Base-by-base conservation (phyloP, 2,888 invertebrate genomes). In the Perdita meconis region DNA sequence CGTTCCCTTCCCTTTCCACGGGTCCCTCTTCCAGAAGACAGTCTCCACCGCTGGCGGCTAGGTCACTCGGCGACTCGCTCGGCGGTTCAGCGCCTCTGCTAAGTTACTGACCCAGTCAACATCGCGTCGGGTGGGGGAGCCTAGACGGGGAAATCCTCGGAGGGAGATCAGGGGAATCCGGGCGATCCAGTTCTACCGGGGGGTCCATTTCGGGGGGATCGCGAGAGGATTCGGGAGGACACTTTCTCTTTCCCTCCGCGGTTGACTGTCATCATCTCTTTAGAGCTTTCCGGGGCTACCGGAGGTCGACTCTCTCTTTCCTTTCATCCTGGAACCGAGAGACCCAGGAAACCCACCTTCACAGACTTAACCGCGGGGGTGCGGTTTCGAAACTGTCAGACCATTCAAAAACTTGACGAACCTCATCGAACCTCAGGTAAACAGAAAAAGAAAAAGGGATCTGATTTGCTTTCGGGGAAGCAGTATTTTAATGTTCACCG, bases 1-100 rank as follows among this genome's bases (percentile, higher is more conserved):
- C 90, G 90, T 91, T 91, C 91, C 89, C 86, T 92, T 91, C 91
- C 91, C 91, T 89, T 90, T 91, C 91, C 91, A 91, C 53, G 59
- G 61, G 65, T 80, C 79, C 81, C 85, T 87, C 81, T 82, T 80
- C 87, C 85, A 86, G 81, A 86, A 89, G 85, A 89, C 87, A 85
- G 71, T 78, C 82, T 81, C 87, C 86, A 89, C 89, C 89, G 90
- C 90, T 90, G 87, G 88, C 90, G 90, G 91, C 90, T 90, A 91
- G 91, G 91, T 91, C 90, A 89, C 86, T 86, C 83, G 70, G 34
- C 72, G 69, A 55, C 70, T 73, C 50, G 67, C 75, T 84, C 75
- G 67, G 72, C 72, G 78, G 67, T 73, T 59, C 84, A 63, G 79
- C 71, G 70, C 64, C 61, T 70, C 81, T 81, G 73, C 83, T 86